Percentiles rank a stretch among this genome's conserved stretches.
Evolutionary conservation across 2,888 invertebrate genomes (phyloP).

Genomic region (Anoplius nigerrimus): DNA sequence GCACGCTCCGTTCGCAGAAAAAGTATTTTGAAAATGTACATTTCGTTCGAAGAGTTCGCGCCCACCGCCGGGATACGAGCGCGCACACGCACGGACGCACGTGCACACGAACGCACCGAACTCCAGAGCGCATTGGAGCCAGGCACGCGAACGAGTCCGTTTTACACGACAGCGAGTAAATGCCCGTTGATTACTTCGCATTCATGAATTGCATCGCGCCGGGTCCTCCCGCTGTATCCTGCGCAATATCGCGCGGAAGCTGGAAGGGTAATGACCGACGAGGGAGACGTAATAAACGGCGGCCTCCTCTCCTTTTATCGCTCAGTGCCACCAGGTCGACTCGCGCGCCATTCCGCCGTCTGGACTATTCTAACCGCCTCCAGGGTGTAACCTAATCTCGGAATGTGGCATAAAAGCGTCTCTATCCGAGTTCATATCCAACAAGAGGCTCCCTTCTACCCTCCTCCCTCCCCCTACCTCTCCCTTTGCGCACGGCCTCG

Average conservation of each 20-base stretch:
- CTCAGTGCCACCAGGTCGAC: constrained; percentile 12
- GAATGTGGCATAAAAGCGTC: constrained; percentile 29
- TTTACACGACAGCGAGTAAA: constrained; percentile 34
- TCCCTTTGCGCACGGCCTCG: too few species aligned
- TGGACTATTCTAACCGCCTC: constrained; percentile 29
- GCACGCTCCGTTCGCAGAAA: not conserved
- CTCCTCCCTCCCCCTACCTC: too few species aligned
- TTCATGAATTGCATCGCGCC: constrained; percentile 24
- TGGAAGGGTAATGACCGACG: constrained; percentile 32
- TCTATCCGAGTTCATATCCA: too few species aligned
- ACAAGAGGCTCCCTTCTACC: too few species aligned
- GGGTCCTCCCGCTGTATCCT: constrained; percentile 8
- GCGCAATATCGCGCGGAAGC: constrained; percentile 28
- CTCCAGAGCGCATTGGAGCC: too few species aligned
- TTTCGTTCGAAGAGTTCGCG: not conserved
- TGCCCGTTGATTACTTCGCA: constrained; percentile 29
- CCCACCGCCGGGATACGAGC: too few species aligned
- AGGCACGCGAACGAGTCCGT: constrained; percentile 26
- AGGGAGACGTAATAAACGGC: constrained; percentile 34
- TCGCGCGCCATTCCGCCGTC: constrained; percentile 12
- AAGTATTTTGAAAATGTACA: constrained; percentile 24
- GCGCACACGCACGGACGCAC: not conserved
- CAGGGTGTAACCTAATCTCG: constrained; percentile 33
- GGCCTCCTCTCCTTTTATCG: constrained; percentile 29
- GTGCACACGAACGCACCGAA: not conserved